Evolutionary conservation across 1,140 invertebrate genomes (phyloP).

Genomic region (Leptinotarsa defecta): DNA sequence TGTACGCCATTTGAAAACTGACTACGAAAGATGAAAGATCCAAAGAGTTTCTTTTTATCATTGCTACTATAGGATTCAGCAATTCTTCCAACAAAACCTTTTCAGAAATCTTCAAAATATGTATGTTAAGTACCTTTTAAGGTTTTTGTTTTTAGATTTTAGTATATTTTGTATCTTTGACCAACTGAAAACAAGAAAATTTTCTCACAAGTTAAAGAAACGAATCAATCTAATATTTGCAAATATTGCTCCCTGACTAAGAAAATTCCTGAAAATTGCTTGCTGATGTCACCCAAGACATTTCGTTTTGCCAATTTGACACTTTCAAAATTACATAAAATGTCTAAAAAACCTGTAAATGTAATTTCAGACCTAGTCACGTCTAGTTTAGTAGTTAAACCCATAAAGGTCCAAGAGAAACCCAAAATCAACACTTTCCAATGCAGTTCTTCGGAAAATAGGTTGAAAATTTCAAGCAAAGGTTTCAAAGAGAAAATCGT

Average conservation of each 20-base stretch:
- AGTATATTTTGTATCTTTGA: too few species aligned
- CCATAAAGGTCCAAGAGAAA: constrained; percentile 23
- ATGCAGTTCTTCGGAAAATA: constrained; percentile 38
- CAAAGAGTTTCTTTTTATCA: too few species aligned
- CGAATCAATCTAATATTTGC: too few species aligned
- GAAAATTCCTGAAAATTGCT: neutral
- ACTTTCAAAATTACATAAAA: constrained; percentile 39
- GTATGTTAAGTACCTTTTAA: too few species aligned
- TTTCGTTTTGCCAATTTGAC: constrained; percentile 18
- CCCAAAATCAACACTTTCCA: constrained; percentile 29
- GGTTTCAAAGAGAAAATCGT: constrained; percentile 33
- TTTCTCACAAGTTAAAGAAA: too few species aligned
- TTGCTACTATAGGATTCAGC: too few species aligned
- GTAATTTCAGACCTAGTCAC: constrained; percentile 19
- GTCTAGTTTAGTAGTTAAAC: constrained; percentile 19
- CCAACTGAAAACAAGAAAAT: too few species aligned
- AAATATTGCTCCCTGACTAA: neutral
- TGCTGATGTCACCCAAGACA: neutral
- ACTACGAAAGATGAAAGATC: too few species aligned
- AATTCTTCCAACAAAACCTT: too few species aligned
- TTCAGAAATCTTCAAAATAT: too few species aligned
- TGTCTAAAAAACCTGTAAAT: constrained; percentile 36
- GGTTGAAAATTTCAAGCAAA: constrained; percentile 31
- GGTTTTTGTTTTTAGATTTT: too few species aligned
- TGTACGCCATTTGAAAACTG: too few species aligned